Evolutionary conservation across 2,797 vertebrate genomes (phyloP).

Genomic region (Bufotes viridis): DNA sequence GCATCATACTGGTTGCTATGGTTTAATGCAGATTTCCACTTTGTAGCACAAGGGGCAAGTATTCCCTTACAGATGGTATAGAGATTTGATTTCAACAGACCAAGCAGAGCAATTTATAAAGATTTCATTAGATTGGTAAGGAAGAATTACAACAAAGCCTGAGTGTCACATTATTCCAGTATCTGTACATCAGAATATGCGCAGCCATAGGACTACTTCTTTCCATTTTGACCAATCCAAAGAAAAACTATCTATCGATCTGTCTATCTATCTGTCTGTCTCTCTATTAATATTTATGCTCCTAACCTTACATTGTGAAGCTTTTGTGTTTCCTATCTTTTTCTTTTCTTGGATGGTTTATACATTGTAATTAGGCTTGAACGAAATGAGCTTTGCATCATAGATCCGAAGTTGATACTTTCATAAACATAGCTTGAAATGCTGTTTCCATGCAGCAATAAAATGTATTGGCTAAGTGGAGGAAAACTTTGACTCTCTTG

Average conservation of each 20-base stretch:
- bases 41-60: background rate
- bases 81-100: background rate
- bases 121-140: background rate
- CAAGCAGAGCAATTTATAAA: slow-evolving; percentile 18
- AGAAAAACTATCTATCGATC: background rate
- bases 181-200: background rate
- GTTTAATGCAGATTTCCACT: background rate
- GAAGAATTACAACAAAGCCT: background rate
- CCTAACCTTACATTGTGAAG: background rate
- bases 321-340: background rate
- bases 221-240: background rate
- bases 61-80: background rate
- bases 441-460: no score
- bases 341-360: no score
- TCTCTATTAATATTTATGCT: background rate
- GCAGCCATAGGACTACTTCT: background rate
- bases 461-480: no score
- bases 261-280: slow-evolving; percentile 2
- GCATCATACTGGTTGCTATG: slow-evolving; percentile 4
- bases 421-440: no score
- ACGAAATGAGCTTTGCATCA: no score
- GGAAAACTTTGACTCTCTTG: no score
- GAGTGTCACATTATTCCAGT: background rate
- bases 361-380: no score
- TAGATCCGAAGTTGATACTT: no score